Base-by-base conservation (phyloP, 2,797 vertebrate species). In the Myripristis jacobus region DNA sequence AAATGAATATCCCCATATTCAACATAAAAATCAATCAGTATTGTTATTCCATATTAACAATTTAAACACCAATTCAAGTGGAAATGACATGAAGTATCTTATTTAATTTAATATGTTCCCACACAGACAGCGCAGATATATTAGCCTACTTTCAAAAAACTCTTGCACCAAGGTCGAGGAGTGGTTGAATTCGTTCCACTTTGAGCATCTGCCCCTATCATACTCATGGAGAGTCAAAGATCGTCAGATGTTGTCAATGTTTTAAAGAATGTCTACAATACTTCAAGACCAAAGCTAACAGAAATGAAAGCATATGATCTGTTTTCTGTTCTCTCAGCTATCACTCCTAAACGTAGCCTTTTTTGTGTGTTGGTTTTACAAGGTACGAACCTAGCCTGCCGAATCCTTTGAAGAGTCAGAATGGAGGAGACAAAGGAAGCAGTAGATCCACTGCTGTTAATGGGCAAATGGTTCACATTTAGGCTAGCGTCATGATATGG, bases 391-490 rank as follows among this genome's bases (percentile, higher is more conserved):
- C 70, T 76, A 56, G 67, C 78, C 80, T 57, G 58, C 60, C 2
- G 51, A 83, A 80, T 60, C 82, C 92, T 94, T 94, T 94, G 93
- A 94, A 94, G 92, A 88, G 52, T 61, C 75, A 79, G 85, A 83
- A 69, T 36, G 77, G 62, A 77, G 81, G 79, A 90, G 88, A 86
- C 82, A 86, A 88, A 90, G 85, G 86, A 89, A 79, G 89, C 81
- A 67, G 89, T 82, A 82, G 84, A 91, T 92, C 84, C 86, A 88
- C 77, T 79, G 86, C 91, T 88, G 89, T 90, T 92, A 93, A 92
- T 88, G 81, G 81, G 83, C 84, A 80, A 92, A 87, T 91, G 91
- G 85, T 93, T 94, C 83, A 91, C 85, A 91, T 94, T 93, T 90
- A 87, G 77, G 80, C 72, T 66, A 68, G 82, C 69, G 61, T 81